Percentiles rank a stretch among this genome's conserved stretches.
Evolutionary conservation across 1,140 invertebrate species (phyloP).

Genomic region (Branchinecta lynchi): DNA sequence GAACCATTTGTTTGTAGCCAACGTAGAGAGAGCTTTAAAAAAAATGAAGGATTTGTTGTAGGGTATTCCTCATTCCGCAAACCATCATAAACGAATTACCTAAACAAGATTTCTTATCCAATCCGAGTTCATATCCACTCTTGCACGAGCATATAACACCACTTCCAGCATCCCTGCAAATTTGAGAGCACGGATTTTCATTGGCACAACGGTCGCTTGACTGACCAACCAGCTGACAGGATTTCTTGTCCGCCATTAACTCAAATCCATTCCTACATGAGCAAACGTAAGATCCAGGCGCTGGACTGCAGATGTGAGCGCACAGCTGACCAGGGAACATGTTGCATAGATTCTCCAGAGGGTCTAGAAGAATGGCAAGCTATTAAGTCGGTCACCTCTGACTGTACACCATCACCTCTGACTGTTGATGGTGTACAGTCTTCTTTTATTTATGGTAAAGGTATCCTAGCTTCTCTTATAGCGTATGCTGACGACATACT

Average conservation of each 20-base stretch:
- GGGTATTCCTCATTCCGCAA: too few species aligned
- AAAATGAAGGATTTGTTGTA: too few species aligned
- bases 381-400: too few species aligned
- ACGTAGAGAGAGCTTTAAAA: too few species aligned
- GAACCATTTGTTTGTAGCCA: too few species aligned
- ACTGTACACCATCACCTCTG: too few species aligned
- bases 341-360: constrained; percentile 43
- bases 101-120: constrained; percentile 35
- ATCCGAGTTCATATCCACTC: constrained; percentile 35
- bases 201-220: constrained; percentile 34
- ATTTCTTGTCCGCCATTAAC: constrained; percentile 45
- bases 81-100: constrained; percentile 24
- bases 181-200: constrained; percentile 48
- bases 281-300: constrained; percentile 51
- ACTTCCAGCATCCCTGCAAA: constrained; percentile 43
- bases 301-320: constrained; percentile 52
- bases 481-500: too few species aligned
- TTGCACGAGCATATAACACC: constrained; percentile 45
- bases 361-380: neutral
- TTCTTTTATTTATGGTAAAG: too few species aligned
- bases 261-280: constrained; percentile 52
- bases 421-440: too few species aligned
- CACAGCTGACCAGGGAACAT: constrained; percentile 47
- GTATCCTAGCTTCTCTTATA: too few species aligned
- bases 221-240: constrained; percentile 36